These are phyloP conservation scores for Diplolepis rosae DNA, from an alignment of 2,888 invertebrate species.

Conservation along the genomic window DNA sequence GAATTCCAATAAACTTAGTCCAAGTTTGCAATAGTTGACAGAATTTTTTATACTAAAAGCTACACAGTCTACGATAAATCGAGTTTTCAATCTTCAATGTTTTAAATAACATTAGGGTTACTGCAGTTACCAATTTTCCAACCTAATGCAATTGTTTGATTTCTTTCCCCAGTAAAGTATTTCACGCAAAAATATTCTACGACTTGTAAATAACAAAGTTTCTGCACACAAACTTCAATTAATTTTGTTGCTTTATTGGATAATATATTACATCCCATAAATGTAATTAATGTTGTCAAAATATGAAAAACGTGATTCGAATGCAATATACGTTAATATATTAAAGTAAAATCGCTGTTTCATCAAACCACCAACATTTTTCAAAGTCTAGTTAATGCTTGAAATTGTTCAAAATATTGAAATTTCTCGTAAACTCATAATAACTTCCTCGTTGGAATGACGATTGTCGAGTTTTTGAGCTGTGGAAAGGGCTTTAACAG, in stretches of 20 bases:
- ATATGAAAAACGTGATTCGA: conserved; percentile 6
- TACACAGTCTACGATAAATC: conserved; percentile 12
- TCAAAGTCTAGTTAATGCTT: not conserved
- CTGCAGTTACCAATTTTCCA: too few species aligned
- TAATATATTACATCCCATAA: not conserved
- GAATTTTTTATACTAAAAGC: not conserved
- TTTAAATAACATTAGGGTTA: not conserved
- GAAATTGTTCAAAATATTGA: not conserved
- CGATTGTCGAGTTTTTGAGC: conserved; percentile 16
- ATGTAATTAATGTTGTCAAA: conserved; percentile 5
- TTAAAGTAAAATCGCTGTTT: not conserved
- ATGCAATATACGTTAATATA: not conserved
- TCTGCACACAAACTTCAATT: not conserved
- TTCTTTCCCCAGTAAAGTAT: too few species aligned
- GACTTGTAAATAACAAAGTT: too few species aligned
- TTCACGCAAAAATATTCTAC: too few species aligned
- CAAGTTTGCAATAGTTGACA: conserved; percentile 22
- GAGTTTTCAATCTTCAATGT: not conserved
- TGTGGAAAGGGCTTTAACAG: conserved; percentile 9
- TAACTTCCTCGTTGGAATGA: conserved; percentile 12
- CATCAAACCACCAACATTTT: not conserved
- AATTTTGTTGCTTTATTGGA: not conserved
- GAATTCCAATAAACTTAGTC: conserved; percentile 25
- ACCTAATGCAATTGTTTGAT: too few species aligned
- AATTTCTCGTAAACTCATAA: conserved; percentile 16